Conservation (phyloP, 2,888 invertebrate genomes). For the Enchytraeus crypticus region DNA sequence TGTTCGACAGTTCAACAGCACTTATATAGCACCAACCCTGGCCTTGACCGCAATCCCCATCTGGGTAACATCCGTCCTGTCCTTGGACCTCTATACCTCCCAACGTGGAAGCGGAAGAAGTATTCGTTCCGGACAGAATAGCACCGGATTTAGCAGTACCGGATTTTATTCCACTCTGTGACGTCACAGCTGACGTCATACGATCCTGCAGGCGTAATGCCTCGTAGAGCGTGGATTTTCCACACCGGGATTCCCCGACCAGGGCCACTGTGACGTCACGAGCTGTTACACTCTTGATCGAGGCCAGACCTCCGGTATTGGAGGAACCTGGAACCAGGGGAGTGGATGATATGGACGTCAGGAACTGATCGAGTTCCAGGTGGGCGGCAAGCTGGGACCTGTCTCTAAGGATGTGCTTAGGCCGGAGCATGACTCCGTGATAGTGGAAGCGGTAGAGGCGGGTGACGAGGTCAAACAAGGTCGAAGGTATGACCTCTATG, state of each 20-base stretch:
- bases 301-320: conserved; percentile 11
- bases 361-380: conserved; percentile 26
- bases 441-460: conserved; percentile 28
- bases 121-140: background rate
- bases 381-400: conserved; percentile 20
- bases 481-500: conserved; percentile 24
- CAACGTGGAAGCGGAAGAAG: background rate
- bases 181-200: background rate
- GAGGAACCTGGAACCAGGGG: too few relatives aligned
- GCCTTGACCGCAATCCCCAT: background rate
- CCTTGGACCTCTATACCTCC: background rate
- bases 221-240: conserved; percentile 28
- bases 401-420: conserved; percentile 22
- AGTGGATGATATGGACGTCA: conserved; percentile 14
- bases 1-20: conserved; percentile 27
- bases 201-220: conserved; percentile 18
- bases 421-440: conserved; percentile 26
- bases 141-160: too few relatives aligned
- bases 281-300: too few relatives aligned
- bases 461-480: conserved; percentile 21
- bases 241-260: conserved; percentile 29
- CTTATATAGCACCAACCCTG: conserved; percentile 20
- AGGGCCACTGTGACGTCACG: conserved; percentile 28
- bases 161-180: too few relatives aligned
- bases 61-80: background rate